These are phyloP conservation scores for Polymixis flavicincta DNA, from an alignment of 2,888 invertebrate genomes.

Conservation along the genomic window DNA sequence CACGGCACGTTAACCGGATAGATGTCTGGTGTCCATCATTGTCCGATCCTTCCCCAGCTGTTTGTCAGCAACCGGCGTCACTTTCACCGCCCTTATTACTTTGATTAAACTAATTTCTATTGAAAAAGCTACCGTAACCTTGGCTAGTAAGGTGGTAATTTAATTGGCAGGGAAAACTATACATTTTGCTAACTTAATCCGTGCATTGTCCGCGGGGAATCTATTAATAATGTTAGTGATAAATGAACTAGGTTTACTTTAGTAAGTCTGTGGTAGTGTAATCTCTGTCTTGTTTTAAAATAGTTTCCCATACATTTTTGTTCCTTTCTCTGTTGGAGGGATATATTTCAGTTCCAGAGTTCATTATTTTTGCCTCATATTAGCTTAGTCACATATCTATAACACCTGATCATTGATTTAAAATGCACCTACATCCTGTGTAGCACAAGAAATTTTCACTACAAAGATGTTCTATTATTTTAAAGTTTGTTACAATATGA, in stretches of 20 bases:
- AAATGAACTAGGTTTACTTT: slow-evolving; percentile 44
- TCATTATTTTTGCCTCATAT: background rate
- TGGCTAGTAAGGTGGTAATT: slow-evolving; percentile 47
- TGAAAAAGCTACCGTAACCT: slow-evolving; percentile 57
- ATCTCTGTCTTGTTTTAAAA: slow-evolving; percentile 12
- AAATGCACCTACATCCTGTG: background rate
- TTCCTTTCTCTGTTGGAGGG: background rate
- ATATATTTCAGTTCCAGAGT: background rate
- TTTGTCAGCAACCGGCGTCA: slow-evolving; percentile 72
- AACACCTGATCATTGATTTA: background rate
- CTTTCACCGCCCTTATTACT: slow-evolving; percentile 68
- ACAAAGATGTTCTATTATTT: background rate
- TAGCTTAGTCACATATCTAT: background rate
- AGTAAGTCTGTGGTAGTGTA: slow-evolving; percentile 5
- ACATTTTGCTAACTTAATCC: slow-evolving; percentile 69
- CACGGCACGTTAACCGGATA: slow-evolving; percentile 73
- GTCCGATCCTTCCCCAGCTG: slow-evolving; percentile 70
- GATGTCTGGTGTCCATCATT: slow-evolving; percentile 76
- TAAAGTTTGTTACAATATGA: background rate
- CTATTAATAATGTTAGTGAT: slow-evolving; percentile 71
- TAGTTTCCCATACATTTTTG: background rate
- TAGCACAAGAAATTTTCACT: background rate
- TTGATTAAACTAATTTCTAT: slow-evolving; percentile 67
- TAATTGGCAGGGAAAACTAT: slow-evolving; percentile 51
- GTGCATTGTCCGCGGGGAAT: slow-evolving; percentile 70